Base-by-base conservation (phyloP, 2,113 vertebrate genomes). In the Sinosuthora webbiana region DNA sequence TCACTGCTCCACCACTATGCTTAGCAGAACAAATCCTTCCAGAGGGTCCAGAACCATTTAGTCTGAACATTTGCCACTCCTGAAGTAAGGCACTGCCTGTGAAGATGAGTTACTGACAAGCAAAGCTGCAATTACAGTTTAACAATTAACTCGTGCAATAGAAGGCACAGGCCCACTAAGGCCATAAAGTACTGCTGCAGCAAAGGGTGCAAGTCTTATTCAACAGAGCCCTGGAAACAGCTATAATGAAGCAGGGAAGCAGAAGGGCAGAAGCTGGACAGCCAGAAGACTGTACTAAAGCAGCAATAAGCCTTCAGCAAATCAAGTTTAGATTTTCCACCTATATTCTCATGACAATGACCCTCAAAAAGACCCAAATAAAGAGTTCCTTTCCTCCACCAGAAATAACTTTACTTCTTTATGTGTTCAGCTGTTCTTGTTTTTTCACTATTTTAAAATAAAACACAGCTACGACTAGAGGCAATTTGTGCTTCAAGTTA, bases 221-320 rank as follows among this genome's bases (percentile, higher is more conserved):
- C 27, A 83, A 20, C 25, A 56, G 16, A 67, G 53, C 14, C 28
- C 50, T 77, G 67, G 22, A 27, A 95, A 74, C 49, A 96, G 95
- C 89, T 86, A 30, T 42, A 75, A 37, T 7, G 37, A 93, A 97
- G 96, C 97, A 95, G 84, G 49, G 35, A 93, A 96, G 92, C 96
- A 96, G 78, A 83, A 95, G 22, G 59, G 91, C 75, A 94, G 44
- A 47, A 96, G 71, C 79, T 75, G 30, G 35, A 74, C 12, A 91
- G 49, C 73, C 79, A 60, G 25, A 69, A 67, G 42, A 45, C n/a
- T 71, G 57, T 8, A 47, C 81, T 27, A 45, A 25, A 59, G 56
- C 2, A 88, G 67, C 92, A 86, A n/a, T 42, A 89, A 90, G 78
- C 71, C 68, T 83, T 74, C 35, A 70, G 31, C 33, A 88, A 83